These are phyloP conservation scores for Platysteira castanea DNA, from an alignment of 2,113 vertebrate species.

Conservation along the genomic window DNA sequence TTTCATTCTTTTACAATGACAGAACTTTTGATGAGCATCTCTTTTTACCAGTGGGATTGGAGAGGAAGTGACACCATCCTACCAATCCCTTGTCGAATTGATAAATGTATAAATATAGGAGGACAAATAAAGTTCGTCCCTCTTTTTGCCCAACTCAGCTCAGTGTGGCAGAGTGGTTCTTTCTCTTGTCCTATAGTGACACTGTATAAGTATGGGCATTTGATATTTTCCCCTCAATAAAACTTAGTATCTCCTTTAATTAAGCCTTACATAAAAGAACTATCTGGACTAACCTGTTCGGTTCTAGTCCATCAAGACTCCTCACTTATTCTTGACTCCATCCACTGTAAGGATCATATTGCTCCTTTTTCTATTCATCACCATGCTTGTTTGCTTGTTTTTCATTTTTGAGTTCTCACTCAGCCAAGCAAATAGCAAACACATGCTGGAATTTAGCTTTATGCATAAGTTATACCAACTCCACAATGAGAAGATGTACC, in stretches of 20 bases:
- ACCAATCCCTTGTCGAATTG: too few species aligned
- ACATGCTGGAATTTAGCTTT: fast-evolving
- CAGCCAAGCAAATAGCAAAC: neutral
- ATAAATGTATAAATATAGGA: too few species aligned
- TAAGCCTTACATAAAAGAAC: neutral
- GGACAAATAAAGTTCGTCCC: too few species aligned
- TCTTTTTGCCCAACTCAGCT: too few species aligned
- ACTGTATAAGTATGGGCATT: neutral
- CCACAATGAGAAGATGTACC: neutral
- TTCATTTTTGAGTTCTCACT: neutral
- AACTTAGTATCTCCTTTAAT: neutral
- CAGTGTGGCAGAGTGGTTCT: too few species aligned
- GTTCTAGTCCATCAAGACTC: neutral
- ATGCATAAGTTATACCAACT: neutral
- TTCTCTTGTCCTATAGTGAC: too few species aligned
- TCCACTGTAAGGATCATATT: neutral
- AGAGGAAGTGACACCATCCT: too few species aligned
- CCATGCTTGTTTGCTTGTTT: neutral
- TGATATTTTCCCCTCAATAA: neutral
- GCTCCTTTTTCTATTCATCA: neutral
- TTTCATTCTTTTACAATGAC: too few species aligned
- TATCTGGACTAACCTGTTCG: neutral
- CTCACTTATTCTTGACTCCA: neutral
- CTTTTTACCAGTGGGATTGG: too few species aligned
- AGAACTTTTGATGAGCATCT: too few species aligned